These are phyloP conservation scores for Beris morrisii DNA, from an alignment of 2,888 invertebrate genomes.

Conservation along the genomic window DNA sequence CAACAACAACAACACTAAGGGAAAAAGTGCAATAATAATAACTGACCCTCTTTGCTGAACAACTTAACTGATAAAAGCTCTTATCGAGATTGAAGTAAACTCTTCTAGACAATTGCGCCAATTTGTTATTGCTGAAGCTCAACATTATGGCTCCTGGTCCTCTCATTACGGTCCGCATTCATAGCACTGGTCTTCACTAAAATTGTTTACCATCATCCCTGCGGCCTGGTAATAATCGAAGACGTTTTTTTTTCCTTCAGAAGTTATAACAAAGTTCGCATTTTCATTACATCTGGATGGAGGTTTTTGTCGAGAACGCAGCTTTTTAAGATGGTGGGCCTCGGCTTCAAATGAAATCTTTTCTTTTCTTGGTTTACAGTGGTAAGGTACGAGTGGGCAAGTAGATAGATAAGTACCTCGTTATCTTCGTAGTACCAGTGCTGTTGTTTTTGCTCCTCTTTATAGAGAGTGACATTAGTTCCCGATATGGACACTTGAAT, in stretches of 20 bases:
- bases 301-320: too few relatives aligned
- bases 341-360: too few relatives aligned
- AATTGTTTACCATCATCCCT: constrained; percentile 4
- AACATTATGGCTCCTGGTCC: too few relatives aligned
- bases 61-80: constrained; percentile 15
- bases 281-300: constrained; percentile 5
- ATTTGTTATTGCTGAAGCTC: not conserved
- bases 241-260: not conserved
- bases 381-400: too few relatives aligned
- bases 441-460: too few relatives aligned
- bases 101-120: constrained; percentile 9
- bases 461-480: too few relatives aligned
- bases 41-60: constrained; percentile 6
- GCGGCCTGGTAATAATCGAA: constrained; percentile 1
- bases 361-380: too few relatives aligned
- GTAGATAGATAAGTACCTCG: too few relatives aligned
- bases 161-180: too few relatives aligned
- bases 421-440: too few relatives aligned
- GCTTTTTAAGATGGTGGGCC: too few relatives aligned
- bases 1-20: not conserved
- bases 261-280: not conserved
- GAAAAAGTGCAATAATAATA: constrained; percentile 8
- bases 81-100: constrained; percentile 9
- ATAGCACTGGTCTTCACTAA: not conserved
- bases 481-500: too few relatives aligned